phyloP scores from a whole-genome alignment of 2,113 vertebrate species.

The Coreoperca whiteheadi region DNA sequence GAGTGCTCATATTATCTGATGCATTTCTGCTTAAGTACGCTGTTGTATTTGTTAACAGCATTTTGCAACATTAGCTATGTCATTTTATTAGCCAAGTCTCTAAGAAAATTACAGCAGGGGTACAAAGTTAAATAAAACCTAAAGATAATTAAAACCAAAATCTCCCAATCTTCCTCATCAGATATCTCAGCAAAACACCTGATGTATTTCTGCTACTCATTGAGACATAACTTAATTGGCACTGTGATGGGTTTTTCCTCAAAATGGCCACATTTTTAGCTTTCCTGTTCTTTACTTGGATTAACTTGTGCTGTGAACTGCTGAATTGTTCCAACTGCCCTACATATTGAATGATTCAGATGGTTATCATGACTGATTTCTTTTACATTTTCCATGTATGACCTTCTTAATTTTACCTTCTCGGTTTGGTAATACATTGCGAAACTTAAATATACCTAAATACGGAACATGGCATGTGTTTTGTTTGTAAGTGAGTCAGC shows the following conservation, averaged over 20 bases:
- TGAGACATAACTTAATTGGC: constrained; percentile 86
- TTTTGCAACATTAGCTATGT: constrained; percentile 6
- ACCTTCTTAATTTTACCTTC: constrained; percentile 61
- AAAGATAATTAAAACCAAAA: constrained; percentile 58
- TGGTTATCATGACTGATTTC: constrained; percentile 46
- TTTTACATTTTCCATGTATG: constrained; percentile 38
- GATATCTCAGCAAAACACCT: constrained; percentile 75
- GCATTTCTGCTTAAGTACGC: neutral
- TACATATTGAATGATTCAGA: constrained; percentile 22
- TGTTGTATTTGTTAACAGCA: neutral
- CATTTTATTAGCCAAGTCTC: neutral
- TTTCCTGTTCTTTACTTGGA: constrained; percentile 60
- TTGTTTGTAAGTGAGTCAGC: constrained; percentile 7
- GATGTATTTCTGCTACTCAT: constrained; percentile 84
- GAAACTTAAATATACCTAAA: constrained; percentile 63
- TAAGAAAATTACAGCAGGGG: neutral
- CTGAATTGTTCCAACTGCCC: constrained; percentile 72
- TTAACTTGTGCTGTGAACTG: constrained; percentile 11
- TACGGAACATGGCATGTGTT: constrained; percentile 33
- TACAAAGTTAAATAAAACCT: neutral
- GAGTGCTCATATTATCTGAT: constrained; percentile 6
- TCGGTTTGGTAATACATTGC: constrained; percentile 54
- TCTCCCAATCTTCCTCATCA: constrained; percentile 71
- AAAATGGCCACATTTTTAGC: constrained; percentile 66
- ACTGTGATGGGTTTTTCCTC: constrained; percentile 49